Base-by-base conservation (phyloP, 1,140 invertebrate genomes). In the Oryctes rhinoceros region DNA sequence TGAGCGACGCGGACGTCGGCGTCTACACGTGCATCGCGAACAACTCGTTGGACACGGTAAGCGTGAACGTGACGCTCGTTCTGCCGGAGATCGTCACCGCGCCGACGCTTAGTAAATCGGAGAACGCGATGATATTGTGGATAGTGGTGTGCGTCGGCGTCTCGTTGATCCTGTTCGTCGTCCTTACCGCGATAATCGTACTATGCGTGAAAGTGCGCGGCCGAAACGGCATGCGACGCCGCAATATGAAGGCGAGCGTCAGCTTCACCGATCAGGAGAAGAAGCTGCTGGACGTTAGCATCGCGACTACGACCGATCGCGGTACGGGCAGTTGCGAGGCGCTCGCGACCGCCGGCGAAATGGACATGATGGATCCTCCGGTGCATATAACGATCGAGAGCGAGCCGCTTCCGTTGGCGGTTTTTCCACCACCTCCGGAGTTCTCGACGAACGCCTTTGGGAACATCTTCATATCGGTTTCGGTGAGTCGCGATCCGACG, bases 191-290 rank as follows among this genome's bases (percentile, higher is more conserved):
- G 5, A 81, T 91, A 0, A 88, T 90, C 76, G 88, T 89, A 5
- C 88, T 90, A 20, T 93, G 92, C 81, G 85, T 92, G 9, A 93
- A 91, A 80, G 89, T 91, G 6, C 87, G 88, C 49, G 84, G 85
- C 0, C 81, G 83, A 35, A 89, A 91, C 71, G 53, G 53, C 15
- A 88, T 91, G 10, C 91, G 92, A 78, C 92, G 93, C 82, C 92
- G 93, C 82, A 92, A 93, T 80, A 88, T 94, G 18, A 92, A 93
- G 85, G 91, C 92, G 0, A 95, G 94, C 84, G 90, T 92, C 48
- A 95, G 94, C 86, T 95, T 95, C 85, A 94, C 92, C 20, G 95
- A 96, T 79, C 95, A 96, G 87, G 94, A 96, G 84, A 96, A 96
- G 87, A 94, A 94, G 82, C 87, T 96, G 6, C 89, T 96, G 39